A percentile compares a stretch with the other conserved stretches of the same genome.
Conservation (phyloP, 1,140 invertebrate species). For the Ostrea denselamellosa region DNA sequence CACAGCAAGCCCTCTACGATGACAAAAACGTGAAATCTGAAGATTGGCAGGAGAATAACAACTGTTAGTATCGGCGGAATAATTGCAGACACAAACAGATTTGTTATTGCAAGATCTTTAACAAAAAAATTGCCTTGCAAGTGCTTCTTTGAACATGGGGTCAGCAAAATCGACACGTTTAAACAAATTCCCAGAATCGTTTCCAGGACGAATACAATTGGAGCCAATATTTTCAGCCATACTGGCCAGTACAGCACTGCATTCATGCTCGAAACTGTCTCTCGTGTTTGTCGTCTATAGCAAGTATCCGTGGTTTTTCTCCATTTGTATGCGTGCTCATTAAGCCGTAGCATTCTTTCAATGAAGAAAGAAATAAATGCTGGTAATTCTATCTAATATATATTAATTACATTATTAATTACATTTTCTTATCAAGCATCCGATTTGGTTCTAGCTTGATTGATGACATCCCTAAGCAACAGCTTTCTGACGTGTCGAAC, state of each 20-base stretch:
- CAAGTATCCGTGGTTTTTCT: not conserved
- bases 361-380: not conserved
- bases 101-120: not conserved
- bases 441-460: not conserved
- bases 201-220: not conserved
- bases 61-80: not conserved
- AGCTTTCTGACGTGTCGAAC: not conserved
- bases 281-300: not conserved
- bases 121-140: slow-evolving; percentile 6
- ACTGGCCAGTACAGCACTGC: not conserved
- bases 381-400: not conserved
- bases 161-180: not conserved
- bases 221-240: slow-evolving; percentile 12
- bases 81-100: not conserved
- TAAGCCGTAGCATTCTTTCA: not conserved
- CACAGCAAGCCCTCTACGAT: not conserved
- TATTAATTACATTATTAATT: slow-evolving; percentile 8
- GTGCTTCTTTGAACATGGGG: not conserved
- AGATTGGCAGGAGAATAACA: not conserved
- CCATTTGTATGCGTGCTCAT: not conserved
- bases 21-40: not conserved
- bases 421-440: not conserved
- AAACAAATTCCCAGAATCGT: not conserved
- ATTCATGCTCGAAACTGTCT: not conserved
- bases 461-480: not conserved